These are phyloP conservation scores for Ramphastos sulfuratus DNA, from an alignment of 2,113 vertebrate genomes.

Conservation along the genomic window DNA sequence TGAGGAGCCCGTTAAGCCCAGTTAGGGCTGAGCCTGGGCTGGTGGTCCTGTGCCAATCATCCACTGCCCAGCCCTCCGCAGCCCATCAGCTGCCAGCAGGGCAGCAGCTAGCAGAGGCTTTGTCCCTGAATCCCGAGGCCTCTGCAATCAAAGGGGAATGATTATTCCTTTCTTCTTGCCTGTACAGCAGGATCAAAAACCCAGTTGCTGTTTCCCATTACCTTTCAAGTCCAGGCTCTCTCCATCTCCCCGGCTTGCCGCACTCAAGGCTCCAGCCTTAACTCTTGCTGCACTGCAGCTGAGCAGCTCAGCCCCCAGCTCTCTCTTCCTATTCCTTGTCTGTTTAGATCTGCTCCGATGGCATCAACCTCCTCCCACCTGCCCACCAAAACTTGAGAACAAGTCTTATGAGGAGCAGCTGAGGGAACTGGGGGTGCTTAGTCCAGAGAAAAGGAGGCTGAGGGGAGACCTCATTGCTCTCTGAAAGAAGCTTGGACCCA, in stretches of 20 bases:
- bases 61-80: rapidly evolving
- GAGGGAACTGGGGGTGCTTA: too few relatives aligned
- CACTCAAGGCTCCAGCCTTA: conserved; percentile 4
- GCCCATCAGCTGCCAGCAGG: neutral
- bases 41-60: neutral
- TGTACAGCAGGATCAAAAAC: conserved; percentile 63
- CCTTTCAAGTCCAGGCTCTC: conserved; percentile 60
- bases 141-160: conserved; percentile 67
- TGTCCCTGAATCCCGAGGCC: conserved; percentile 48
- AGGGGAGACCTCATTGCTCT: too few relatives aligned
- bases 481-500: too few relatives aligned
- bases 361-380: neutral
- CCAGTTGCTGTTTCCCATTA: conserved; percentile 67
- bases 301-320: neutral
- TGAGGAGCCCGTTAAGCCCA: neutral
- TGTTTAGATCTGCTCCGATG: neutral
- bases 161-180: conserved; percentile 60
- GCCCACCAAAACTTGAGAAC: neutral
- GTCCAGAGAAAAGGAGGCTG: too few relatives aligned
- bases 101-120: conserved; percentile 21
- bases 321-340: neutral
- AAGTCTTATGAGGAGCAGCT: too few relatives aligned
- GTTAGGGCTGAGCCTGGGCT: rapidly evolving
- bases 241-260: neutral
- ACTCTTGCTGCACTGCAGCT: conserved; percentile 23